phyloP scores from a whole-genome alignment of 2,888 invertebrate species.

The Lasioglossum pauxillum region DNA sequence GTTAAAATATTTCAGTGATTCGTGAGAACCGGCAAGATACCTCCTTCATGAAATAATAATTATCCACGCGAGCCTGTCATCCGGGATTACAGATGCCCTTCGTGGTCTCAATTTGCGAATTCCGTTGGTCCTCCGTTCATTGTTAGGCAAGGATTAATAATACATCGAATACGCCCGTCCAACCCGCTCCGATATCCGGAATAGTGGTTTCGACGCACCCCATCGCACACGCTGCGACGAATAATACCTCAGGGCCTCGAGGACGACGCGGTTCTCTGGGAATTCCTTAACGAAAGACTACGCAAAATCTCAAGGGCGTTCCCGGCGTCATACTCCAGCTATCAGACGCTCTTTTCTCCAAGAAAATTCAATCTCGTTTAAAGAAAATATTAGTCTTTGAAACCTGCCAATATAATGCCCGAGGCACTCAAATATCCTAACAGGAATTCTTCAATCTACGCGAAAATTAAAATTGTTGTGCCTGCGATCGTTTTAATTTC shows the following conservation, averaged over 20 bases:
- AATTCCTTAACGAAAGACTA: constrained; percentile 35
- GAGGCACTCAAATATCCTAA: not conserved
- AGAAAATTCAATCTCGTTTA: not conserved
- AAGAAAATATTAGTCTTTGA: constrained; percentile 14
- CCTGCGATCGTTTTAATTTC: not conserved
- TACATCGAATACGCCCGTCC: constrained; percentile 68
- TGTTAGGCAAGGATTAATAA: constrained; percentile 77
- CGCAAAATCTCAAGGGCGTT: constrained; percentile 8
- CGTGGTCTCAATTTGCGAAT: constrained; percentile 74
- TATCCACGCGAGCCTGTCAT: constrained; percentile 20
- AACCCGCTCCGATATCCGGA: constrained; percentile 48
- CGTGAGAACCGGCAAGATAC: constrained; percentile 21
- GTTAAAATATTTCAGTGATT: not conserved
- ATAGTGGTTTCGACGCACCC: constrained; percentile 22
- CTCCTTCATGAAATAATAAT: constrained; percentile 59
- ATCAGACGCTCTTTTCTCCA: not conserved
- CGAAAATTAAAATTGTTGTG: not conserved
- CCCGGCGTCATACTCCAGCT: not conserved
- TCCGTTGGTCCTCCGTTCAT: constrained; percentile 71
- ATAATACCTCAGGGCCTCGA: constrained; percentile 26
- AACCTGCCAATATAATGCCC: not conserved
- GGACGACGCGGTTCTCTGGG: constrained; percentile 20
- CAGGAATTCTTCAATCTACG: not conserved
- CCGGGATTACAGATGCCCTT: constrained; percentile 72
- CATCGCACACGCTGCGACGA: not conserved